Evolutionary conservation across 2,113 vertebrate species (phyloP).

Genomic region (Peucedramus taeniatus): DNA sequence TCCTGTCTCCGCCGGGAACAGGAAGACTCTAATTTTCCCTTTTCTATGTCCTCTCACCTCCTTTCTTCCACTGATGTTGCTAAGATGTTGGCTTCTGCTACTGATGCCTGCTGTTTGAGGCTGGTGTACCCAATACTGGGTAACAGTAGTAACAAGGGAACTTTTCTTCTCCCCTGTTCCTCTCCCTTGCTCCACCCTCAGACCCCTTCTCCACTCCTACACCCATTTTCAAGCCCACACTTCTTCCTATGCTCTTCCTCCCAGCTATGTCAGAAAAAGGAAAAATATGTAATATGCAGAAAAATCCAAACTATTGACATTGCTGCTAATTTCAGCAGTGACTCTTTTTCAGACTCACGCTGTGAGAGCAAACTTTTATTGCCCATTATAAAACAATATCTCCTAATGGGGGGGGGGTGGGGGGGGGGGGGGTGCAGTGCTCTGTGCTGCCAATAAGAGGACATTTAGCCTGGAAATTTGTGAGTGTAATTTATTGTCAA

Average conservation of each 20-base stretch:
- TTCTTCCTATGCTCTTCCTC: background rate
- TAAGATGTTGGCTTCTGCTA: background rate
- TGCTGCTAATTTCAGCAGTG: background rate
- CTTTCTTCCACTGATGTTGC: background rate
- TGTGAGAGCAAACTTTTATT: background rate
- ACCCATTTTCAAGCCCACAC: background rate
- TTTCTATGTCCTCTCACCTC: background rate
- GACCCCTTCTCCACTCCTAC: background rate
- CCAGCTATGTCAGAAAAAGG: background rate
- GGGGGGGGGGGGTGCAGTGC: background rate
- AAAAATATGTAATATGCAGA: background rate
- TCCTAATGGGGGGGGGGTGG: background rate
- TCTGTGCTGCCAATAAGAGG: background rate
- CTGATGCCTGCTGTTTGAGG: background rate
- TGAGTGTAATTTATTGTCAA: constrained; percentile 30
- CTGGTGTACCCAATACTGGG: background rate
- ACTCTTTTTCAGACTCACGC: background rate
- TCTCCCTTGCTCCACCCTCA: background rate
- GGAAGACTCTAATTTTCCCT: background rate
- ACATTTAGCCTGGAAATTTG: constrained; percentile 20
- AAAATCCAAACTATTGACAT: constrained; percentile 4
- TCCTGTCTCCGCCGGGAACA: background rate
- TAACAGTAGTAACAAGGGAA: background rate
- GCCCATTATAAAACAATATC: constrained; percentile 17
- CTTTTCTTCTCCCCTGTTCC: background rate